Conservation (phyloP, 2,888 invertebrate genomes). For the Platerodrilus igneus region DNA sequence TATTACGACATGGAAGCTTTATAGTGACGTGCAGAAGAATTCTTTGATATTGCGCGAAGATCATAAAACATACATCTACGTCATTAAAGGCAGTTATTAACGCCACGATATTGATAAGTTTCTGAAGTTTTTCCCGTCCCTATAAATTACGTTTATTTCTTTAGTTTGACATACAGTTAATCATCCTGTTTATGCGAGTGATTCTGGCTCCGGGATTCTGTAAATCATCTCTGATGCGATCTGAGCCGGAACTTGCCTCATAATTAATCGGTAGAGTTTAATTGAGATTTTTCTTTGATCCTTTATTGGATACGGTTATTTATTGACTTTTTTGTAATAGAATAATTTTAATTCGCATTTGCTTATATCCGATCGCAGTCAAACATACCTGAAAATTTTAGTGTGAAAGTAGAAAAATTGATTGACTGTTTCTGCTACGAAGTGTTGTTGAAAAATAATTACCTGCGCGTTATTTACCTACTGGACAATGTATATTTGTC, state of each 20-base stretch:
- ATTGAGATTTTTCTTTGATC: conserved; percentile 47
- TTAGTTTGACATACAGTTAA: conserved; percentile 48
- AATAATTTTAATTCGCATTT: conserved; percentile 20
- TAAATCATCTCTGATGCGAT: conserved; percentile 37
- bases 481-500: too few relatives aligned
- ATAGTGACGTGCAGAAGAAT: conserved; percentile 14
- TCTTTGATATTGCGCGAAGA: conserved; percentile 29
- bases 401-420: too few relatives aligned
- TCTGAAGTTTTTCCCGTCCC: conserved; percentile 46
- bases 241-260: conserved; percentile 43
- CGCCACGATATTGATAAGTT: conserved; percentile 49
- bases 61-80: conserved; percentile 45
- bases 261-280: conserved; percentile 47
- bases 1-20: conserved; percentile 1
- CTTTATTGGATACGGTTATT: conserved; percentile 42
- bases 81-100: conserved; percentile 49
- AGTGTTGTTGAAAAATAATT: conserved; percentile 1
- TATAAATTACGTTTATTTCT: conserved; percentile 49
- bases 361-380: too few relatives aligned
- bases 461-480: too few relatives aligned
- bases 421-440: too few relatives aligned
- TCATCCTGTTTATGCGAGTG: conserved; percentile 48
- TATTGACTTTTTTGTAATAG: conserved; percentile 39
- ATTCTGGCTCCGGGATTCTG: conserved; percentile 44
- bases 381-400: too few relatives aligned